A percentile compares a stretch with the other conserved stretches of the same genome.
These are phyloP conservation scores for Nycteola revayana DNA, from an alignment of 2,888 invertebrate genomes.

Conservation along the genomic window DNA sequence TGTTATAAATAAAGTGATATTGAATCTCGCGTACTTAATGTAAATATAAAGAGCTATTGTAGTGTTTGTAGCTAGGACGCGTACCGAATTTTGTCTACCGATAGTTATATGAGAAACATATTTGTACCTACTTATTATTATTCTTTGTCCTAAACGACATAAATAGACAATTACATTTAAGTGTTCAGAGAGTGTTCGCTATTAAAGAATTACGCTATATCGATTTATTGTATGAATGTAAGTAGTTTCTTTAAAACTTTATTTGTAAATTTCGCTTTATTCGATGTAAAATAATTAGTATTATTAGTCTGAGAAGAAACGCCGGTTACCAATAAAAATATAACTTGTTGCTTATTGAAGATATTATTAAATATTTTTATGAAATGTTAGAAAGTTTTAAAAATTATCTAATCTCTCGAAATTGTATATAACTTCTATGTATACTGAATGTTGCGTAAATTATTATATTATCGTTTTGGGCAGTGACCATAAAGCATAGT, in stretches of 20 bases:
- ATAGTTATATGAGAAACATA: conserved; percentile 55
- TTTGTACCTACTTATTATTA: conserved; percentile 42
- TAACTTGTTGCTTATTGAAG: conserved; percentile 81
- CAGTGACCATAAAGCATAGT: conserved; percentile 33
- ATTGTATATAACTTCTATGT: conserved; percentile 43
- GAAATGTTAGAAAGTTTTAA: conserved; percentile 71
- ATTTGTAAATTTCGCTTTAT: conserved; percentile 76
- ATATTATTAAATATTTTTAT: conserved; percentile 74
- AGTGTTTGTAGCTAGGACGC: conserved; percentile 51
- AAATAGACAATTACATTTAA: conserved; percentile 54
- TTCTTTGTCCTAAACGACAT: conserved; percentile 59
- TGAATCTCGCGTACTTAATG: conserved; percentile 65
- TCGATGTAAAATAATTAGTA: conserved; percentile 74
- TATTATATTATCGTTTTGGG: conserved; percentile 66
- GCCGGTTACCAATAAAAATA: conserved; percentile 82
- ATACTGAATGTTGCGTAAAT: conserved; percentile 69
- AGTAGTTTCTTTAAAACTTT: conserved; percentile 54
- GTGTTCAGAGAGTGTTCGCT: conserved; percentile 76
- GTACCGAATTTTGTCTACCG: conserved; percentile 77
- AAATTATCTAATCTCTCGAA: conserved; percentile 55
- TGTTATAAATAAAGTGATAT: conserved; percentile 65
- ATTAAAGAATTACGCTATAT: conserved; percentile 55
- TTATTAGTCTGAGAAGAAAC: conserved; percentile 81
- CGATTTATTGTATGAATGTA: conserved; percentile 63
- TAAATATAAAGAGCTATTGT: conserved; percentile 61